These are phyloP conservation scores for Drosophila tropicalis DNA, from an alignment of 1,140 invertebrate species.

Conservation along the genomic window DNA sequence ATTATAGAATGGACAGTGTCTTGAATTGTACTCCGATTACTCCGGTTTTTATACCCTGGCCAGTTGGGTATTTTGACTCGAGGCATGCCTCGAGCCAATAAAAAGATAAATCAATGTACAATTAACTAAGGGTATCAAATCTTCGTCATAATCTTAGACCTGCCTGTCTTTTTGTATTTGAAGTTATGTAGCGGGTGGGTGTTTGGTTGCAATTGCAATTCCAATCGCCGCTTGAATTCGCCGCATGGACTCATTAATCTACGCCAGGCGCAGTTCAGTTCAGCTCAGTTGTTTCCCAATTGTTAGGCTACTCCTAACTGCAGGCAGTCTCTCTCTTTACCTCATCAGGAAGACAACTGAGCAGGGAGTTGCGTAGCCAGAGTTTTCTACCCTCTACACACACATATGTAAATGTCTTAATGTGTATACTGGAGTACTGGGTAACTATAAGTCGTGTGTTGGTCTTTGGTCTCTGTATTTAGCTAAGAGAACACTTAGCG, in stretches of 20 bases:
- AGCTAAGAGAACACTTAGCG: slow-evolving; percentile 43
- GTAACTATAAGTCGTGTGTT: background rate
- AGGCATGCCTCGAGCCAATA: too few species aligned
- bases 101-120: too few species aligned
- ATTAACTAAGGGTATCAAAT: background rate
- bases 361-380: slow-evolving; percentile 50
- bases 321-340: slow-evolving; percentile 53
- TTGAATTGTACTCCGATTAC: background rate
- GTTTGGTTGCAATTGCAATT: slow-evolving; percentile 24
- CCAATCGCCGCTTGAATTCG: slow-evolving; percentile 40
- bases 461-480: background rate
- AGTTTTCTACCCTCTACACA: background rate
- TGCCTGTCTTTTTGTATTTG: background rate
- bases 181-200: slow-evolving; percentile 43
- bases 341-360: slow-evolving; percentile 65
- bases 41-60: background rate
- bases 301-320: slow-evolving; percentile 59
- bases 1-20: slow-evolving; percentile 40
- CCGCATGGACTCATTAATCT: slow-evolving; percentile 58
- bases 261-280: slow-evolving; percentile 35
- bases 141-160: background rate
- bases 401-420: background rate
- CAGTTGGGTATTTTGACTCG: background rate
- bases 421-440: background rate
- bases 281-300: slow-evolving; percentile 34